These are phyloP conservation scores for Galerucella nymphaeae DNA, from an alignment of 2,888 invertebrate genomes.

Conservation along the genomic window DNA sequence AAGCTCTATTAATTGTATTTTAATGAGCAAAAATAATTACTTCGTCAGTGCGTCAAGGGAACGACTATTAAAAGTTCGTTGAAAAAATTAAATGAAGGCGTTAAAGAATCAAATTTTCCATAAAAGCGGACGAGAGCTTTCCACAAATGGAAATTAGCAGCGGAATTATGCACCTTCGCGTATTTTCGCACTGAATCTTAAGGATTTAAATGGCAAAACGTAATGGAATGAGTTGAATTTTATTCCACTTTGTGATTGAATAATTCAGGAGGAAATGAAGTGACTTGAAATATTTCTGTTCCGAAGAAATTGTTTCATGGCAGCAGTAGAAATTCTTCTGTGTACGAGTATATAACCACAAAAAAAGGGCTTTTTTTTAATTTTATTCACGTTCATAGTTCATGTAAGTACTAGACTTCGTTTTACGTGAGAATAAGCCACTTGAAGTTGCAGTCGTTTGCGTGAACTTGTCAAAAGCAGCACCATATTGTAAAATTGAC, in stretches of 20 bases:
- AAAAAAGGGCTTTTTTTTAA: too few species aligned
- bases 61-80: too few species aligned
- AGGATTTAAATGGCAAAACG: not conserved
- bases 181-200: not conserved
- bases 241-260: not conserved
- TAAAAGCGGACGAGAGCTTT: not conserved
- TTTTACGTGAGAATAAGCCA: too few species aligned
- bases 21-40: not conserved
- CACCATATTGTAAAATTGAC: too few species aligned
- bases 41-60: not conserved
- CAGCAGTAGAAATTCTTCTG: not conserved
- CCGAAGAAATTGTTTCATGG: not conserved
- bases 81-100: not conserved
- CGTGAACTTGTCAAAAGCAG: too few species aligned
- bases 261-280: slow-evolving; percentile 4
- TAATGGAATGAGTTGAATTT: slow-evolving; percentile 1
- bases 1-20: too few species aligned
- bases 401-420: too few species aligned
- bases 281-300: not conserved
- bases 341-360: too few species aligned
- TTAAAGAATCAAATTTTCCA: not conserved
- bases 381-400: too few species aligned
- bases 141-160: slow-evolving; percentile 2
- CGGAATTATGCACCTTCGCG: not conserved
- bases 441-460: too few species aligned